Evolutionary conservation across 2,888 invertebrate species (phyloP), one percentile per base, ranked within the genome.

Genomic region (Caenorhabditis zanzibari): DNA sequence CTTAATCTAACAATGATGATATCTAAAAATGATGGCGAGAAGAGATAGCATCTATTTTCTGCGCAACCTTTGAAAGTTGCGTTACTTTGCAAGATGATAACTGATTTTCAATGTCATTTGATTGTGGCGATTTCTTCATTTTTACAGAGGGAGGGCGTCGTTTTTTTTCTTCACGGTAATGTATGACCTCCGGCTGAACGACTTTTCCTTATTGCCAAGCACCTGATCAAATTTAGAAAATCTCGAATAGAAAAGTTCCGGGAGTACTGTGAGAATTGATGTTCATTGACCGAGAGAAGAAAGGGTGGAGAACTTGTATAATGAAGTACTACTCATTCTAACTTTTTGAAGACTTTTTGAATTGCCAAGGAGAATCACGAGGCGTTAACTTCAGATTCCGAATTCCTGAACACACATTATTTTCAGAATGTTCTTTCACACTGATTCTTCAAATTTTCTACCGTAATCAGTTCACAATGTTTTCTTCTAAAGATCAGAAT

Each of bases 61-160:
- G 69, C 68, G 69, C 59, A 77, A 77, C 47, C 63, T 77, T 77
- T 77, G 77, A 77, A 77, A 77, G 44, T 77, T 52, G 44, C 32
- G 22, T 41, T 47, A 41, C 32, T 32, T 58, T 63, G 77, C 69
- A 63, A 63, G 26, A 28, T 77, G 77, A 69, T 77, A 77, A 77
- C 63, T 61, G 52, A 56, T 44, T 61, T 77, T 77, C 77, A 77
- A 77, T 77, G 69, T 63, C 77, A 77, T 52, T 19, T 16, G 26
- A 68, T 49, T 68, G 9, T 26, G 32, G 24, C 58, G 58, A 59
- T 35, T 32, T 35, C 52, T 35, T 52, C 38, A 38, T 28, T 66
- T 52, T 32, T 22, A 35, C 14, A 32, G 32, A 44, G 44, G 63
- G 44, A 44, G 38, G 54, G 41, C 41, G 49, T n/a, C n/a, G n/a